Conservation (phyloP, 2,888 invertebrate genomes). For the Arrhopalites spinosus region DNA sequence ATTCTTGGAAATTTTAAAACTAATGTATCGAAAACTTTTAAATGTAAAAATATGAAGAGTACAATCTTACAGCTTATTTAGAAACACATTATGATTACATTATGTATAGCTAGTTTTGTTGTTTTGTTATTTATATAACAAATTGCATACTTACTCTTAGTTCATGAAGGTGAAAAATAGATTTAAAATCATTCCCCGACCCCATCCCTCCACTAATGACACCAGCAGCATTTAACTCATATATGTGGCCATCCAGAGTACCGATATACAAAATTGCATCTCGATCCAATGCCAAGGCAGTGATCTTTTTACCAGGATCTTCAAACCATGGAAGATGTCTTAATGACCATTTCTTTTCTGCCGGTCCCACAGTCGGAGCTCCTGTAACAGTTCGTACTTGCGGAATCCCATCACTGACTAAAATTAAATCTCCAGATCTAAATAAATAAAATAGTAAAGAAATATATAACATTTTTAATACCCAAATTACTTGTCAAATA, state of each 20-base stretch:
- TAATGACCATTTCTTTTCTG: conserved; percentile 44
- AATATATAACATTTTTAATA: background rate
- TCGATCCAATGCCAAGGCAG: conserved; percentile 52
- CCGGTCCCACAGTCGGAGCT: conserved; percentile 25
- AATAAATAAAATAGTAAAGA: background rate
- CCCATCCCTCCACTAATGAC: conserved; percentile 27
- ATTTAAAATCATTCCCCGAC: conserved; percentile 38
- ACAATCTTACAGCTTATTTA: too few relatives aligned
- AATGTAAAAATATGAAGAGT: background rate
- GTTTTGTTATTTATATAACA: too few relatives aligned
- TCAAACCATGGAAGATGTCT: conserved; percentile 53
- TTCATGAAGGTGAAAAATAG: conserved; percentile 43
- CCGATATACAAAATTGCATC: conserved; percentile 54
- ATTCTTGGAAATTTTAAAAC: background rate
- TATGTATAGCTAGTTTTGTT: too few relatives aligned
- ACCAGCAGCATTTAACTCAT: conserved; percentile 45
- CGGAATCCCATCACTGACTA: conserved; percentile 50
- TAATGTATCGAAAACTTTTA: background rate
- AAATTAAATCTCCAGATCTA: conserved; percentile 47
- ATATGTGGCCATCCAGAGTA: conserved; percentile 51
- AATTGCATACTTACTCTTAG: conserved; percentile 40
- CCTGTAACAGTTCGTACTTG: conserved; percentile 30
- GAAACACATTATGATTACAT: too few relatives aligned
- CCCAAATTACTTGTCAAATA: too few relatives aligned
- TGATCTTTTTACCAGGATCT: conserved; percentile 47